Percentiles rank a stretch among this genome's conserved stretches.
These are phyloP conservation scores for Eilema griseolum DNA, from an alignment of 2,888 invertebrate species.

Conservation along the genomic window DNA sequence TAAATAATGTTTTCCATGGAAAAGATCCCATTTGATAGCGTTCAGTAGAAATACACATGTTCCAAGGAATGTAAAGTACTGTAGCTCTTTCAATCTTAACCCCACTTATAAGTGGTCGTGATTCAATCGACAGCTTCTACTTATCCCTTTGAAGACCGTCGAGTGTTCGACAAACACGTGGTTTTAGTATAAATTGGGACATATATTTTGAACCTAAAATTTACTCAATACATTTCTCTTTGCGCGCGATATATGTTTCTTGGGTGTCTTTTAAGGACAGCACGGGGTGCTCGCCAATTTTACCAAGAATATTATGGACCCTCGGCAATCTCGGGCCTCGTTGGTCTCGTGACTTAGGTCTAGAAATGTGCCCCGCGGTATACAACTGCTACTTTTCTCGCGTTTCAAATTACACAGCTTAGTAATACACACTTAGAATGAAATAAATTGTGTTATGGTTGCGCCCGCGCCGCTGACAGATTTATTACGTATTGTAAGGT, in stretches of 20 bases:
- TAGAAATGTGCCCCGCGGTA: too few relatives aligned
- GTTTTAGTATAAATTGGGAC: too few relatives aligned
- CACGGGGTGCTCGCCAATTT: too few relatives aligned
- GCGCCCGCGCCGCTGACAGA: constrained; percentile 4
- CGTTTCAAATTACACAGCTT: neutral
- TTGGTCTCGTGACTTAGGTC: too few relatives aligned
- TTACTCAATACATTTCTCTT: too few relatives aligned
- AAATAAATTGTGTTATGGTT: neutral
- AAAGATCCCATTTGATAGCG: neutral
- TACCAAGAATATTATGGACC: too few relatives aligned
- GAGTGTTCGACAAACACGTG: constrained; percentile 4
- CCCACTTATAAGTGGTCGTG: constrained; percentile 1
- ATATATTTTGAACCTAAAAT: too few relatives aligned
- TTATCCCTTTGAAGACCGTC: neutral
- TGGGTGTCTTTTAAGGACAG: too few relatives aligned
- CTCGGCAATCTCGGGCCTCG: too few relatives aligned
- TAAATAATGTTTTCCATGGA: too few relatives aligned
- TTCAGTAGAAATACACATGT: neutral
- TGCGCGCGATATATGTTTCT: too few relatives aligned
- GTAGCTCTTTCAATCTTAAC: neutral
- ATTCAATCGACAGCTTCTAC: neutral
- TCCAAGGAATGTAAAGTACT: neutral
- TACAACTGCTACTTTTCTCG: neutral
- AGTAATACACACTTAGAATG: neutral
- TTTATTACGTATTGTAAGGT: neutral